Evolutionary conservation across 2,113 vertebrate genomes (phyloP).

Genomic region (Phrynosoma blainvillii): DNA sequence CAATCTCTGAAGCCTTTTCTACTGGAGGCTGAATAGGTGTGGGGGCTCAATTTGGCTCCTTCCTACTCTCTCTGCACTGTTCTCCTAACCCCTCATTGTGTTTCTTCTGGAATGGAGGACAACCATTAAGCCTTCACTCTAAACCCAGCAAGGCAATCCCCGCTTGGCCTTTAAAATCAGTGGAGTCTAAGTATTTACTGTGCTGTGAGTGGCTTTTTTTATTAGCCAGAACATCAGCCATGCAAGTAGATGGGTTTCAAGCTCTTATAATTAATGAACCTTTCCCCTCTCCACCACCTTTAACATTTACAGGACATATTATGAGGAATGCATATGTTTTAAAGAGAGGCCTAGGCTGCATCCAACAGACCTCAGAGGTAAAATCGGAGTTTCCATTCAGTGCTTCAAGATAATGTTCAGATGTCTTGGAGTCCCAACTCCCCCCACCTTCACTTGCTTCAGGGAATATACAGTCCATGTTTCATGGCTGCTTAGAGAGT

Average conservation of each 20-base stretch:
- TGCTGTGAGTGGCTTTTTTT: neutral
- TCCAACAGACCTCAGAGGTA: neutral
- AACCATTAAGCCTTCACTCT: neutral
- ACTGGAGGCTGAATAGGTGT: too few species aligned
- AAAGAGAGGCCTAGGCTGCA: neutral
- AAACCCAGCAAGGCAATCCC: neutral
- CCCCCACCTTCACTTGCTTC: neutral
- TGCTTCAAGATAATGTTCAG: conserved; percentile 1
- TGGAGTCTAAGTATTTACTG: neutral
- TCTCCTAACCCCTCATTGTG: too few species aligned
- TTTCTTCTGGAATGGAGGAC: neutral
- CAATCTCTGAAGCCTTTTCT: too few species aligned
- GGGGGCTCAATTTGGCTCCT: neutral
- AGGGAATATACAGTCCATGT: neutral
- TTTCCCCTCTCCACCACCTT: too few species aligned
- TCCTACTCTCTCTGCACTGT: neutral
- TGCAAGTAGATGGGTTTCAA: too few species aligned
- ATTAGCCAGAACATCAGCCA: neutral
- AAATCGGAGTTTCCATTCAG: neutral
- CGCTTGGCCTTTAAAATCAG: neutral
- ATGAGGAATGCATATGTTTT: neutral
- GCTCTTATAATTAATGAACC: too few species aligned
- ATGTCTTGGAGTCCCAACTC: neutral
- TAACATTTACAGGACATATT: too few species aligned
- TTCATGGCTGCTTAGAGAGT: neutral